Conservation (phyloP, 2,113 vertebrate genomes). For the Carlito syrichta region DNA sequence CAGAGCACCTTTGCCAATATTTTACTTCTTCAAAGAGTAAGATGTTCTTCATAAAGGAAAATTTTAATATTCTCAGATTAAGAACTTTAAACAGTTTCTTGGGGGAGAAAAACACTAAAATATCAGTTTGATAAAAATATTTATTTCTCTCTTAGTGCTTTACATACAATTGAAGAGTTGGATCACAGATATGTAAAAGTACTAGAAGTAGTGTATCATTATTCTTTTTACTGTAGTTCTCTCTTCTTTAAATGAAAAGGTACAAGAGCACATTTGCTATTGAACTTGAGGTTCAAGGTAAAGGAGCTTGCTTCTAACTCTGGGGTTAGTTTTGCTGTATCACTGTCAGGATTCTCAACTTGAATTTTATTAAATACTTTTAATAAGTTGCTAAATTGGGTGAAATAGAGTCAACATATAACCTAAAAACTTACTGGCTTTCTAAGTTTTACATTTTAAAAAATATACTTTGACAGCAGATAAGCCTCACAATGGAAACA, state of each 20-base stretch:
- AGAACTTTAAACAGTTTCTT: constrained; percentile 20
- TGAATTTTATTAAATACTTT: not conserved
- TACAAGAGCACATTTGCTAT: not conserved
- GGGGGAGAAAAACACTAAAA: not conserved
- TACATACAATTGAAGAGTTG: not conserved
- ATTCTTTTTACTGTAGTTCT: not conserved
- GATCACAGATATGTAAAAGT: not conserved
- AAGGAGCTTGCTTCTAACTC: not conserved
- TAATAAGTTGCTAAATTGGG: not conserved
- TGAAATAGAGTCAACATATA: not conserved
- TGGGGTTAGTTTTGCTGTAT: not conserved
- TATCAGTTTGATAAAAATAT: constrained; percentile 6
- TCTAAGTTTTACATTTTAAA: not conserved
- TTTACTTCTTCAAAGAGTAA: constrained; percentile 44
- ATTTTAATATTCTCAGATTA: constrained; percentile 35
- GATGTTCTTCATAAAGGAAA: not conserved
- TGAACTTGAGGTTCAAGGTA: not conserved
- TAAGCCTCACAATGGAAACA: not conserved
- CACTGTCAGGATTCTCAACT: not conserved
- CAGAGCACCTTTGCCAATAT: not conserved
- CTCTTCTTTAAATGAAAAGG: not conserved
- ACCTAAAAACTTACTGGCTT: not conserved
- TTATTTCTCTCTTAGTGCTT: constrained; percentile 1
- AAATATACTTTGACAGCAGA: not conserved
- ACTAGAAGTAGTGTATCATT: not conserved